Evolutionary conservation across 2,797 vertebrate genomes (phyloP).

Genomic region (Coranthus polyacanthus): DNA sequence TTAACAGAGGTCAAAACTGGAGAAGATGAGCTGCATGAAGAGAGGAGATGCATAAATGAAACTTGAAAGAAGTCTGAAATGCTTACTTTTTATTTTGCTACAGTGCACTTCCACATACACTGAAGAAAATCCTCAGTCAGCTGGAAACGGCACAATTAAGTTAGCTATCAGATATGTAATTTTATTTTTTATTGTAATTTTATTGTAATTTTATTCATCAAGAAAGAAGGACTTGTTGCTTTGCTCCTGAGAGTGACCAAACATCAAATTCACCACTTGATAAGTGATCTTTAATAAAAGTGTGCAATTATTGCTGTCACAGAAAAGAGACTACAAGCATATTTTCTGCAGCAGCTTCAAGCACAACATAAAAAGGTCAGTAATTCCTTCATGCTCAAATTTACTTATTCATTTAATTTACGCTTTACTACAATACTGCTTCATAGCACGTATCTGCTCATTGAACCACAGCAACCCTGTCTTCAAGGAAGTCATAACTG

Average conservation of each 20-base stretch:
- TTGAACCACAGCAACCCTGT: constrained; percentile 1
- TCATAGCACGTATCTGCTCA: constrained; percentile 33
- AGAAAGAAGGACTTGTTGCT: constrained; percentile 27
- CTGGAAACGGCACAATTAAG: background rate
- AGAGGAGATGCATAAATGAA: background rate
- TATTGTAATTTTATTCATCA: background rate
- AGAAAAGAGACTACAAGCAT: constrained; percentile 47
- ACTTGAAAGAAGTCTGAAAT: background rate
- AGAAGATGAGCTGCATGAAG: background rate
- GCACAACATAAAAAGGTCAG: constrained; percentile 49
- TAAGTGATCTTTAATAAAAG: constrained; percentile 65
- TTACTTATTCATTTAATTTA: constrained; percentile 22
- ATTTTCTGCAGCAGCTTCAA: constrained; percentile 36
- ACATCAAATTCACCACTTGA: constrained; percentile 37
- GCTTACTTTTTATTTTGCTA: background rate
- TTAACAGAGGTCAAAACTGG: background rate
- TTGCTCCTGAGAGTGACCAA: constrained; percentile 29
- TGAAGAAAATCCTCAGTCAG: too few species aligned
- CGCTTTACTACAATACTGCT: constrained; percentile 4
- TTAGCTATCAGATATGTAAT: too few species aligned
- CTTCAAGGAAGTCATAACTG: too few species aligned
- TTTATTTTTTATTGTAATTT: too few species aligned
- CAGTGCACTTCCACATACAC: background rate
- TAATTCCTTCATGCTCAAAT: constrained; percentile 50
- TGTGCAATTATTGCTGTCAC: constrained; percentile 43